phyloP scores from a whole-genome alignment of 1,140 invertebrate genomes.

The Panulirus ornatus region DNA sequence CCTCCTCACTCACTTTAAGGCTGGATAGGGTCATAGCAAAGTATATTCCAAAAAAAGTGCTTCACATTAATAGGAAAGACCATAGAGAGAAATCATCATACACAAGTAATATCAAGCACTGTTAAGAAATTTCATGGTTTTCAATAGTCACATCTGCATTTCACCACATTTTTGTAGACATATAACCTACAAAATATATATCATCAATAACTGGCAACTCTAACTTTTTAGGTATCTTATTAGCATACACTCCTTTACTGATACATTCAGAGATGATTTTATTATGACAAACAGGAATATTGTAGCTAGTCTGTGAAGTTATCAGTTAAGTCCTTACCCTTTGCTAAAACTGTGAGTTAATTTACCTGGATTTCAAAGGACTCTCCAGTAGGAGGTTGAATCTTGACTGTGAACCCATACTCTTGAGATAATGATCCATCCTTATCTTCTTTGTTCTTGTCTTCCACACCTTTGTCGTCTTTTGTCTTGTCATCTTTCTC shows the following conservation, averaged over 20 bases:
- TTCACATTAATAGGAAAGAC: too few relatives aligned
- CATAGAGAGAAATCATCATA: too few relatives aligned
- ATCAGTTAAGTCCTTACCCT: too few relatives aligned
- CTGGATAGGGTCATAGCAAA: too few relatives aligned
- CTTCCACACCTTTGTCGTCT: constrained; percentile 10
- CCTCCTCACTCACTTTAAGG: too few relatives aligned
- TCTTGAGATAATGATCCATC: constrained; percentile 61
- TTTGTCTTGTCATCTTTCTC: constrained; percentile 26
- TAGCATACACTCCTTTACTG: background rate
- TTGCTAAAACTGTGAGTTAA: background rate
- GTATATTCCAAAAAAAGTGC: too few relatives aligned
- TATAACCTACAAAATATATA: background rate
- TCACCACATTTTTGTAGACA: too few relatives aligned
- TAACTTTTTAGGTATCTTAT: constrained; percentile 9
- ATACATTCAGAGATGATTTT: background rate
- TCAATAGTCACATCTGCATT: too few relatives aligned
- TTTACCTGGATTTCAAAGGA: constrained; percentile 71
- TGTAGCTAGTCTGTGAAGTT: too few relatives aligned
- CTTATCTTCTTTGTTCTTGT: constrained; percentile 58
- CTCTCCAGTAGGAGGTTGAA: constrained; percentile 67
- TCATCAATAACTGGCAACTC: background rate
- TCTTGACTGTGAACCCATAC: constrained; percentile 69
- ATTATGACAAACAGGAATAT: background rate
- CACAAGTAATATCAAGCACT: too few relatives aligned
- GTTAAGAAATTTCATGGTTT: too few relatives aligned